Conservation (phyloP, 2,797 vertebrate genomes). For the Lepus oiostolus region DNA sequence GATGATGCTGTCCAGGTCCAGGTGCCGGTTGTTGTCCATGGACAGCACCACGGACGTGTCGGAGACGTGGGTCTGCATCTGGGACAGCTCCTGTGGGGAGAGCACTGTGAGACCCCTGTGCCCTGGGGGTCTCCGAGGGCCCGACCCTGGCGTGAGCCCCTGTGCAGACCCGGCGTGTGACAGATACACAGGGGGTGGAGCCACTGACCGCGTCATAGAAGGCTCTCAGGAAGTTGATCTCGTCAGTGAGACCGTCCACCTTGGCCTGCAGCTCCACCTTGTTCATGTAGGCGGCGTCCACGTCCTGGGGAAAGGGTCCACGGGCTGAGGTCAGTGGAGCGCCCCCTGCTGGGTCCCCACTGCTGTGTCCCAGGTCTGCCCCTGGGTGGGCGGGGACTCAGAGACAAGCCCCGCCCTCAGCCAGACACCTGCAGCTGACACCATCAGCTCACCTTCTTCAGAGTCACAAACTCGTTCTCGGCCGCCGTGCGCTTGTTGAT, state of each 20-base stretch:
- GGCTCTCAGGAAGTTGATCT: conserved; percentile 96
- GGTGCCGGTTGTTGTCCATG: conserved; percentile 88
- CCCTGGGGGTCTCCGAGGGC: rapidly evolving
- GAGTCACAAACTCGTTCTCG: conserved; percentile 81
- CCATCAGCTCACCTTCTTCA: conserved; percentile 94
- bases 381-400: neutral
- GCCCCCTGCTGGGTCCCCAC: neutral
- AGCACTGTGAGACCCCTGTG: neutral
- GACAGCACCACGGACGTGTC: conserved; percentile 88
- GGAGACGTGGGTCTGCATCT: conserved; percentile 88
- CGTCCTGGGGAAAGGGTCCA: conserved; percentile 90
- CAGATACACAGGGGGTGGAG: rapidly evolving
- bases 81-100: conserved; percentile 85
- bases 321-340: neutral
- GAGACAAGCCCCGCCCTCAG: neutral
- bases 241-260: conserved; percentile 92
- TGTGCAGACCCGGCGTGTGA: neutral
- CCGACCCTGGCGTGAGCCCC: rapidly evolving
- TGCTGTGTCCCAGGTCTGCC: neutral
- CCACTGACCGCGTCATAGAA: conserved; percentile 93
- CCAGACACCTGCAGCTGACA: neutral
- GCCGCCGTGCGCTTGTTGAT: conserved; percentile 7
- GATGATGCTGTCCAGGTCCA: conserved; percentile 84
- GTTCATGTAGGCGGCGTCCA: conserved; percentile 97
- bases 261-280: conserved; percentile 96